Evolutionary conservation across 2,888 invertebrate species (phyloP).

Genomic region (Drosophila paranaensis): DNA sequence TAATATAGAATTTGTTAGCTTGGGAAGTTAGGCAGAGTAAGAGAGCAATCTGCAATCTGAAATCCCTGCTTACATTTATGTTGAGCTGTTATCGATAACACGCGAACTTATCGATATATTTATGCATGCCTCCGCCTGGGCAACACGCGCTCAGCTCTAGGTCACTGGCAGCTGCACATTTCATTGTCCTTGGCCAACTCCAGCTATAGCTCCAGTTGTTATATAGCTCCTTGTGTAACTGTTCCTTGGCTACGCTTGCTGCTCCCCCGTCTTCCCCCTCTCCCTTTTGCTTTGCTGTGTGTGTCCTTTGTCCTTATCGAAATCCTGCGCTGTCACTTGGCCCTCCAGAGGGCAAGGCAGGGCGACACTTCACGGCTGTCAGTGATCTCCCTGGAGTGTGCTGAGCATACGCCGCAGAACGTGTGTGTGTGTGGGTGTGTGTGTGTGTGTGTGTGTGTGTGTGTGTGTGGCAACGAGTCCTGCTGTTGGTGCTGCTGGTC

Average conservation of each 20-base stretch:
- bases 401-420: constrained; percentile 65
- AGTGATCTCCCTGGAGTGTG: constrained; percentile 77
- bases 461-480: constrained; percentile 11
- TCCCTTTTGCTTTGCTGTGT: constrained; percentile 1
- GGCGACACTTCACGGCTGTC: constrained; percentile 69
- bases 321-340: constrained; percentile 74
- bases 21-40: too few species aligned
- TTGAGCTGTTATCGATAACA: neutral
- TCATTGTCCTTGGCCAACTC: constrained; percentile 43
- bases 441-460: constrained; percentile 20
- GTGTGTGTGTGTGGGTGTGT: constrained; percentile 17
- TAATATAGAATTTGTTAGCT: too few species aligned
- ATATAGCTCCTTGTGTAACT: constrained; percentile 1
- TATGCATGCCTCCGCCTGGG: neutral
- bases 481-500: constrained; percentile 32
- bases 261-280: too few species aligned
- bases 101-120: neutral
- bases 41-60: too few species aligned
- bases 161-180: constrained; percentile 22
- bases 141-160: constrained; percentile 8
- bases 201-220: constrained; percentile 4
- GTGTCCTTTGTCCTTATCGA: constrained; percentile 67
- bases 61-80: too few species aligned
- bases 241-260: neutral
- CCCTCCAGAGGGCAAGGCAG: constrained; percentile 17